Evolutionary conservation across 2,797 vertebrate species (phyloP).

Genomic region (Lateolabrax maculatus): DNA sequence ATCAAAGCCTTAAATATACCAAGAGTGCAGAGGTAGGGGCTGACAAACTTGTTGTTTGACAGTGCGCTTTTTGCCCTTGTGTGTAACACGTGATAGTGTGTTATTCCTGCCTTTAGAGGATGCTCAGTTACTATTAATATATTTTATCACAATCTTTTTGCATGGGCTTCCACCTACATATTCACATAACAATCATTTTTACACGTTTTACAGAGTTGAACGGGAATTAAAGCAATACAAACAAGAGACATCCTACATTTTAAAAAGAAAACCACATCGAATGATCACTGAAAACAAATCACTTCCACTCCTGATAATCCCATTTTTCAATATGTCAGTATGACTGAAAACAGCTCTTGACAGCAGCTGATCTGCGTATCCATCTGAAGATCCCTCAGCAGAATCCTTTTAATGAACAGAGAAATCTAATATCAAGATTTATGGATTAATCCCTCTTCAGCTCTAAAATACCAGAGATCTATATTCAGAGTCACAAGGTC

Average conservation of each 20-base stretch:
- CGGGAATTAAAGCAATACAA: conserved; percentile 19
- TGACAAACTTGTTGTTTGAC: conserved; percentile 38
- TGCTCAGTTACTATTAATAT: background rate
- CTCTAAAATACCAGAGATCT: conserved; percentile 88
- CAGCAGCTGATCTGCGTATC: conserved; percentile 67
- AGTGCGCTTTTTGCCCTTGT: conserved; percentile 6
- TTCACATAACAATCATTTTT: background rate
- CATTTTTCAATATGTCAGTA: conserved; percentile 65
- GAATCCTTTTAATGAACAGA: conserved; percentile 84
- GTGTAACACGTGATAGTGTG: conserved; percentile 2
- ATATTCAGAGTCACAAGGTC: conserved; percentile 90
- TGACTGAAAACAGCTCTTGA: conserved; percentile 65
- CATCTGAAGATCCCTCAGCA: conserved; percentile 66
- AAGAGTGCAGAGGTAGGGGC: conserved; percentile 39
- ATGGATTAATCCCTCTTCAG: conserved; percentile 89
- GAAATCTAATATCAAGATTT: conserved; percentile 88
- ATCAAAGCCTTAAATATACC: conserved; percentile 51
- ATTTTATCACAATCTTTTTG: background rate
- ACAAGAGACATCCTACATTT: conserved; percentile 14
- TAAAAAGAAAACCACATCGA: conserved; percentile 6
- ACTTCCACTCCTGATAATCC: conserved; percentile 53
- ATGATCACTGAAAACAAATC: conserved; percentile 59
- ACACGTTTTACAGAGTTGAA: conserved; percentile 16
- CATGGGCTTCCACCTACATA: background rate
- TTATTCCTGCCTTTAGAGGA: conserved; percentile 10